phyloP scores from a whole-genome alignment of 1,140 invertebrate species.

The Saccostrea echinata region DNA sequence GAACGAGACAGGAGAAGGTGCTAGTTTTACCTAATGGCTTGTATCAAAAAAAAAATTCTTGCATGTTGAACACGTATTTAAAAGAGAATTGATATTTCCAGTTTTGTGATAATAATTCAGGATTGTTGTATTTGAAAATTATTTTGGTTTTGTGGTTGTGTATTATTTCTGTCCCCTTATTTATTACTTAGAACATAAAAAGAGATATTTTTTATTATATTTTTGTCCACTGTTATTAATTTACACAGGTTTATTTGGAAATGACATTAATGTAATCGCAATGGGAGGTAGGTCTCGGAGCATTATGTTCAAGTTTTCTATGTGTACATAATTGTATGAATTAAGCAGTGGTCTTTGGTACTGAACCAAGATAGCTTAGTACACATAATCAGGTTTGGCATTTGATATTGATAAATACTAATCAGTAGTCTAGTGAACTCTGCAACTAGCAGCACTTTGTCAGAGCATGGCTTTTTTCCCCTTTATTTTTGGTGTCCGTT shows the following conservation, averaged over 20 bases:
- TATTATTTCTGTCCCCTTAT: too few species aligned
- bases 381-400: background rate
- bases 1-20: constrained; percentile 46
- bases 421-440: constrained; percentile 26
- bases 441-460: constrained; percentile 7
- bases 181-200: background rate
- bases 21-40: constrained; percentile 33
- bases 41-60: background rate
- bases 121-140: background rate
- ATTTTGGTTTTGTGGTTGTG: too few species aligned
- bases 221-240: background rate
- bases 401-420: constrained; percentile 5
- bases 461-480: background rate
- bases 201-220: background rate
- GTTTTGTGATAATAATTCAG: background rate
- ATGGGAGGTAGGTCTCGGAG: constrained; percentile 21
- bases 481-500: background rate
- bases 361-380: constrained; percentile 3
- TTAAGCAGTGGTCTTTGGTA: constrained; percentile 1
- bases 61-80: background rate
- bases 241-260: constrained; percentile 36
- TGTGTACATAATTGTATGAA: background rate
- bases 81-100: background rate
- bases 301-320: background rate
- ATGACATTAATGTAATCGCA: constrained; percentile 29